phyloP scores from a whole-genome alignment of 2,797 vertebrate species.

The Ceyx erithaca region DNA sequence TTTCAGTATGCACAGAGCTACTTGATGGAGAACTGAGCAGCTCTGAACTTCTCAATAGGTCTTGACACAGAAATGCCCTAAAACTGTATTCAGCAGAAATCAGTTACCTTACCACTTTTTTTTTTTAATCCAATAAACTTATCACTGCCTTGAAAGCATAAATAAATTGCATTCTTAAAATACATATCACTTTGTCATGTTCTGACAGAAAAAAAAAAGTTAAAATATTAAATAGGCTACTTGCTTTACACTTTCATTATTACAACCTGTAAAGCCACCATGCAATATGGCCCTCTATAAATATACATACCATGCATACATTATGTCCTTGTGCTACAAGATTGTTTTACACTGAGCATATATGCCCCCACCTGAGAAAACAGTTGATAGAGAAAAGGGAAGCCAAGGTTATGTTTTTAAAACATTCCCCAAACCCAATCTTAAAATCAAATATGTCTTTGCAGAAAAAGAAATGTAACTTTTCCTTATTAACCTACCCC shows the following conservation, averaged over 20 bases:
- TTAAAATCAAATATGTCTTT: background rate
- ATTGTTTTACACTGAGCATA: background rate
- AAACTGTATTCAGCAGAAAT: background rate
- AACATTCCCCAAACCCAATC: background rate
- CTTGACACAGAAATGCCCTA: background rate
- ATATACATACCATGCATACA: background rate
- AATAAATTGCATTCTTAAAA: background rate
- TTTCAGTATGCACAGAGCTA: background rate
- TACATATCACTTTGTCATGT: background rate
- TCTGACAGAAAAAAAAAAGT: background rate
- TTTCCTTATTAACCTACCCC: background rate
- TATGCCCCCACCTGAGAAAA: background rate
- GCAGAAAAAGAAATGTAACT: background rate
- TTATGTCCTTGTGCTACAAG: background rate
- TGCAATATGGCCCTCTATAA: background rate
- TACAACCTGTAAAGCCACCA: background rate
- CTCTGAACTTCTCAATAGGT: background rate
- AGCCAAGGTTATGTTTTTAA: background rate
- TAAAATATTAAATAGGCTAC: background rate
- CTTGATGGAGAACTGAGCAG: background rate
- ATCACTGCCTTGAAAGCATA: background rate
- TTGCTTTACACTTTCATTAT: background rate
- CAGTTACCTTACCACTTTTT: background rate
- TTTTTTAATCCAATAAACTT: background rate
- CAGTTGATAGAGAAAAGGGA: background rate